Evolutionary conservation across 2,113 vertebrate genomes (phyloP).

Genomic region (Erinaceus europaeus): DNA sequence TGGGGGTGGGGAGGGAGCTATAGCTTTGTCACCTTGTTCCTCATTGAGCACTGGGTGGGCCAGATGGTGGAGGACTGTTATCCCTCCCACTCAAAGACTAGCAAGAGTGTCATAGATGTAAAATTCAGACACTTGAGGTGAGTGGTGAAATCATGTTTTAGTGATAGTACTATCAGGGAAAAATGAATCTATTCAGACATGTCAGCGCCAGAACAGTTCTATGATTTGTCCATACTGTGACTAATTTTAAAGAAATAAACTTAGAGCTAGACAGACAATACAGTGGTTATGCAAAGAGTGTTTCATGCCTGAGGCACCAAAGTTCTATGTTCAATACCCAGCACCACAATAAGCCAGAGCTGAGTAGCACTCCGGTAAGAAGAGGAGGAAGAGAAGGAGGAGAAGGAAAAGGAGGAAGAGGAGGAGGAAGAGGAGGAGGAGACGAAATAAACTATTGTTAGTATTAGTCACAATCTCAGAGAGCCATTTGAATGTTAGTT

Average conservation of each 20-base stretch:
- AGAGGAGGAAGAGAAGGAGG: no score
- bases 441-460: no score
- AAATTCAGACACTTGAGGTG: not conserved
- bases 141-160: not conserved
- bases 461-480: not conserved
- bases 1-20: not conserved
- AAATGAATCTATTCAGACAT: not conserved
- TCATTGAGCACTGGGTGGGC: not conserved
- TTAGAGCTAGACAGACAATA: no score
- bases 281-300: no score
- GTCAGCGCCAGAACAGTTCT: not conserved
- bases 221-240: not conserved
- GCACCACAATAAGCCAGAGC: no score
- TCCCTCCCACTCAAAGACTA: not conserved
- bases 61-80: not conserved
- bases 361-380: no score
- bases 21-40: not conserved
- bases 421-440: no score
- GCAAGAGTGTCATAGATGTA: not conserved
- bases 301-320: no score
- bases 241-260: conserved; percentile 10
- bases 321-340: no score
- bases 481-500: not conserved
- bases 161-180: not conserved
- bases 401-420: no score